These are phyloP conservation scores for Seriola quinqueradiata DNA, from an alignment of 2,113 vertebrate genomes.

Conservation along the genomic window DNA sequence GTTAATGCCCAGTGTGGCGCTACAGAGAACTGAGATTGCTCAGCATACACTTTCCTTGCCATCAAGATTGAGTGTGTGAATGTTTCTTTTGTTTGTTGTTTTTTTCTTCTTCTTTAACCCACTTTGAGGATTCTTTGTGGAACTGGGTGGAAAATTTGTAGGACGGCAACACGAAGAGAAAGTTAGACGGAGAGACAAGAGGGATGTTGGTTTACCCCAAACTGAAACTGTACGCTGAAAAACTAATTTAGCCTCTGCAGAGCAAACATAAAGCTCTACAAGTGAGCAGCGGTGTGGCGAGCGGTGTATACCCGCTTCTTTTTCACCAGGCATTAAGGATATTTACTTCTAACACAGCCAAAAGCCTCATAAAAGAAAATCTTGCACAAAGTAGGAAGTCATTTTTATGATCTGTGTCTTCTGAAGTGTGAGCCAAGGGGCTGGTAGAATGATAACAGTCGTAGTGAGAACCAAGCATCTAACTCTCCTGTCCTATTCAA, in stretches of 20 bases:
- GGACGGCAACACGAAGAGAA: background rate
- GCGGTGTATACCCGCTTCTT: background rate
- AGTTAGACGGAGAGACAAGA: constrained; percentile 2
- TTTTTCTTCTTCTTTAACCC: constrained; percentile 4
- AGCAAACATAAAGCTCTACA: background rate
- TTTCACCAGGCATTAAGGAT: constrained; percentile 25
- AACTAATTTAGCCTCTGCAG: constrained; percentile 1
- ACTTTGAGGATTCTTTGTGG: constrained; percentile 31
- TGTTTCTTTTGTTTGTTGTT: background rate
- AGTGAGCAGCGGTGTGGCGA: background rate
- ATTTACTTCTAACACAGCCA: constrained; percentile 14
- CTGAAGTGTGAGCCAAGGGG: constrained; percentile 23
- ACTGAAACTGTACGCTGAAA: constrained; percentile 4
- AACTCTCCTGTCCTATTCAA: background rate
- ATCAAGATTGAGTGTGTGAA: constrained; percentile 21
- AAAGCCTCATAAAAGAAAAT: constrained; percentile 34
- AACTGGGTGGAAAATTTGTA: constrained; percentile 1
- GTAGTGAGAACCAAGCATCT: background rate
- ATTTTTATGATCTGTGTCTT: constrained; percentile 37
- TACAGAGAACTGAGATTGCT: constrained; percentile 33
- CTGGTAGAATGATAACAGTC: constrained; percentile 18
- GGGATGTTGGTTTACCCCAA: background rate
- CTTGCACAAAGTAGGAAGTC: constrained; percentile 5
- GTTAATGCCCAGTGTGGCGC: constrained; percentile 10
- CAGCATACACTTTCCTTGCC: background rate